These are phyloP conservation scores for Thymelicus acteon DNA, from an alignment of 2,888 invertebrate genomes.

Conservation along the genomic window DNA sequence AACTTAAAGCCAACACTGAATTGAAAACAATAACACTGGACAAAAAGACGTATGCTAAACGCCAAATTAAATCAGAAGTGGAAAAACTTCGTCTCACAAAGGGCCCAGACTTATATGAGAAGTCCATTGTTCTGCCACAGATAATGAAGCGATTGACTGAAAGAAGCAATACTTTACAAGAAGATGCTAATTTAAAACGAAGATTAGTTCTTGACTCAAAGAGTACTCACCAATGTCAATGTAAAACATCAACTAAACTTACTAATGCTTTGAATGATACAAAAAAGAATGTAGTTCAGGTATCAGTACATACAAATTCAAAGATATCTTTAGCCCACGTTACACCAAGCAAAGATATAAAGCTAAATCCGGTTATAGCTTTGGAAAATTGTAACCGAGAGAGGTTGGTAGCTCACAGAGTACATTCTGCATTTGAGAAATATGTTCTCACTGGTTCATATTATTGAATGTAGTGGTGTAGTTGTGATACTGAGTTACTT, in stretches of 20 bases:
- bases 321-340: neutral
- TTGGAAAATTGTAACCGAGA: constrained; percentile 55
- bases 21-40: constrained; percentile 47
- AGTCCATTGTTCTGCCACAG: constrained; percentile 52
- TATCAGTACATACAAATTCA: neutral
- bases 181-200: constrained; percentile 35
- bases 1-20: neutral
- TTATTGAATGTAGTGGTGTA: neutral
- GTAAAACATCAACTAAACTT: neutral
- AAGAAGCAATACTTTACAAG: constrained; percentile 15
- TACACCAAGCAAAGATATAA: too few species aligned
- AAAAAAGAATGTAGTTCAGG: neutral
- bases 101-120: constrained; percentile 56
- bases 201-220: constrained; percentile 44
- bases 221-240: neutral
- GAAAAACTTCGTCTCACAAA: constrained; percentile 48
- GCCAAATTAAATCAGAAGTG: constrained; percentile 41
- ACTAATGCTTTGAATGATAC: too few species aligned
- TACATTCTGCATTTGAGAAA: constrained; percentile 39
- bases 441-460: constrained; percentile 40
- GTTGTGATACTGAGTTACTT: too few species aligned
- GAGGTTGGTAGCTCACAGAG: constrained; percentile 45
- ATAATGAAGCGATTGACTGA: constrained; percentile 50
- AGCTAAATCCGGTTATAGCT: constrained; percentile 41
- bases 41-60: constrained; percentile 51